Evolutionary conservation across 1,140 invertebrate genomes (phyloP).

Genomic region (Drosophila chauvacae): DNA sequence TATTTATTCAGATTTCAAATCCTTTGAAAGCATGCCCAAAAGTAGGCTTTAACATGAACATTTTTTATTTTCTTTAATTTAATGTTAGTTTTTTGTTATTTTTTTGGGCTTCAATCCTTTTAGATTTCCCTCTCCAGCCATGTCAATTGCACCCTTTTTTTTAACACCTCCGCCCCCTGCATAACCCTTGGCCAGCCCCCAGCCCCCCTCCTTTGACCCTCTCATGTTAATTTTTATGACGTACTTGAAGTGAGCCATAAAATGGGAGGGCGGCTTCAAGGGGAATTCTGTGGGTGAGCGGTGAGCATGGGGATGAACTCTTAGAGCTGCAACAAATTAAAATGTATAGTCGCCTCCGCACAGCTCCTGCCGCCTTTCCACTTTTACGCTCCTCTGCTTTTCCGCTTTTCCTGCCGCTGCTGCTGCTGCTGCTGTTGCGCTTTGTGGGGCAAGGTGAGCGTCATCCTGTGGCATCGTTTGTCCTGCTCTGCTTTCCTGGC

Average conservation of each 20-base stretch:
- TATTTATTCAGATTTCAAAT: not conserved
- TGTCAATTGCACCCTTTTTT: conserved; percentile 12
- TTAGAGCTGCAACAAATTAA: conserved; percentile 76
- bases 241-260: conserved; percentile 77
- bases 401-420: conserved; percentile 3
- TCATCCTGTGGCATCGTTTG: conserved; percentile 51
- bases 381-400: conserved; percentile 4
- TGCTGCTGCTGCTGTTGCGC: conserved; percentile 13
- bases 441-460: conserved; percentile 69
- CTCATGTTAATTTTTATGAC: conserved; percentile 79
- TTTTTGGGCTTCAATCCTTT: not conserved
- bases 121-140: not conserved
- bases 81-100: too few species aligned
- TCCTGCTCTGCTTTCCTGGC: conserved; percentile 32
- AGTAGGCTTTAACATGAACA: not conserved
- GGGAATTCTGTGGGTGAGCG: conserved; percentile 3
- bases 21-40: not conserved
- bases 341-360: conserved; percentile 52
- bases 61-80: not conserved
- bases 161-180: not conserved
- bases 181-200: conserved; percentile 1
- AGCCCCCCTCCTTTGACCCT: conserved; percentile 25
- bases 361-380: not conserved
- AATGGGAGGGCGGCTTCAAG: conserved; percentile 36
- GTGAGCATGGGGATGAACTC: conserved; percentile 26